A percentile compares a stretch with the other conserved stretches of the same genome.
Evolutionary conservation across 1,140 invertebrate species (phyloP).

Genomic region (Lepidostoma basale): DNA sequence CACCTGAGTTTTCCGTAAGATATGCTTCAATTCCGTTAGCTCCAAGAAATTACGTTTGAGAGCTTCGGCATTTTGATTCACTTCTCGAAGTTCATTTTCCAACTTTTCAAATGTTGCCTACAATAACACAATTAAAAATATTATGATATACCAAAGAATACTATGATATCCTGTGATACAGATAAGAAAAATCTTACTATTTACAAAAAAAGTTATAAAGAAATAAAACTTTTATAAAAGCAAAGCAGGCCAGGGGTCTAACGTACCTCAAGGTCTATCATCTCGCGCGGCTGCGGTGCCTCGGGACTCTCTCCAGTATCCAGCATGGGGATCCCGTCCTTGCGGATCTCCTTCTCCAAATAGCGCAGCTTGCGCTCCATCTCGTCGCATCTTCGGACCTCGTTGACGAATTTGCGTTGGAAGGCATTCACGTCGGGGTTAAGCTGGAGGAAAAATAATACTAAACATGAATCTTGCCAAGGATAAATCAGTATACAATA

Average conservation of each 20-base stretch:
- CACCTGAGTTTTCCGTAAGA: constrained; percentile 93
- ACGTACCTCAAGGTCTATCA: constrained; percentile 99
- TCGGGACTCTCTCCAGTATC: constrained; percentile 98
- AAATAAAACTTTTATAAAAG: too few species aligned
- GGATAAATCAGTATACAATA: too few species aligned
- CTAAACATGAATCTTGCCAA: too few species aligned
- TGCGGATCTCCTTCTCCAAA: constrained; percentile 97
- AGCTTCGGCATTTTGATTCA: constrained; percentile 97
- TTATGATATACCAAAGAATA: too few species aligned
- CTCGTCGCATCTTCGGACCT: constrained; percentile 92
- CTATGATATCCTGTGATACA: too few species aligned
- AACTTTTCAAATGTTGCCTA: constrained; percentile 95
- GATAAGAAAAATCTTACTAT: too few species aligned
- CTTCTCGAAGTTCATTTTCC: constrained; percentile 94
- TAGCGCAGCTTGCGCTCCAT: constrained; percentile 96
- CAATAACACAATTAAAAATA: constrained; percentile 43
- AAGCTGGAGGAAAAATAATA: constrained; percentile 62
- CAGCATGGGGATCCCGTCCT: constrained; percentile 95
- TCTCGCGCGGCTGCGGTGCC: constrained; percentile 96
- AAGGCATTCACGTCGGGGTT: constrained; percentile 96
- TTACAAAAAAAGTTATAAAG: too few species aligned
- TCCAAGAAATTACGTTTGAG: constrained; percentile 96
- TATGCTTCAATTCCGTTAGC: constrained; percentile 94
- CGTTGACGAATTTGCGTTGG: constrained; percentile 94
- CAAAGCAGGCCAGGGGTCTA: too few species aligned